Base-by-base conservation (phyloP, 2,113 vertebrate species). In the Epinephelus cyanopodus region DNA sequence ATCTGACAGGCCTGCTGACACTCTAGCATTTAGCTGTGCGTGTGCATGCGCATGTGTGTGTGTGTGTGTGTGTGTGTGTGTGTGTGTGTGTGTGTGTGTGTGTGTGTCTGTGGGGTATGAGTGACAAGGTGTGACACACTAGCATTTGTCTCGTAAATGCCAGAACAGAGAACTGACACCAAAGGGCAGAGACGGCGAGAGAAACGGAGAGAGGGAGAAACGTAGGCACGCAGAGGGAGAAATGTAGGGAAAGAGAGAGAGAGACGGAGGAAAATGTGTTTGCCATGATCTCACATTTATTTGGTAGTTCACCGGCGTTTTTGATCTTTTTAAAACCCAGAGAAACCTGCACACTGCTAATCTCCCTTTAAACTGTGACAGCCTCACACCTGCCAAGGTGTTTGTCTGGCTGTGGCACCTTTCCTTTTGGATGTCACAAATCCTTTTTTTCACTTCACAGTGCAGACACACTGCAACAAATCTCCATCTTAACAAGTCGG, bases 111-210 rank as follows among this genome's bases (percentile, higher is more conserved):
- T 60, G 85, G 1, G 33, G 61, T 75, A 75, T 92, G 92, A 93
- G 83, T 92, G 93, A 92, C 92, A 92, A 87, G 91, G 87, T 91
- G 91, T 92, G 92, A 93, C 91, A 92, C 89, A 79, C 85, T 92
- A 94, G 89, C 92, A 93, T 94, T 94, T 94, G 93, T 94, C 93
- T 92, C 72, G 64, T 91, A 93, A 94, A 94, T 94, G 92, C 88
- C 93, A 94, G 89, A 90, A 92, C 89, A 92, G 85, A 90, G 91
- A 93, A 86, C 48, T 91, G 92, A 92, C 93, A 92, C 89, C 74
- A 92, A 92, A 94, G 93, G 92, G 93, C 92, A 92, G 52, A 75
- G 81, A 84, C 25, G 42, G 67, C 12, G 18, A 65, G 63, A 67
- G 69, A 58, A 54, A 57, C 2, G 6, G 47, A 37, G 73, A 60